Base-by-base conservation (phyloP, 2,113 vertebrate species). In the Saguinus imperator region DNA sequence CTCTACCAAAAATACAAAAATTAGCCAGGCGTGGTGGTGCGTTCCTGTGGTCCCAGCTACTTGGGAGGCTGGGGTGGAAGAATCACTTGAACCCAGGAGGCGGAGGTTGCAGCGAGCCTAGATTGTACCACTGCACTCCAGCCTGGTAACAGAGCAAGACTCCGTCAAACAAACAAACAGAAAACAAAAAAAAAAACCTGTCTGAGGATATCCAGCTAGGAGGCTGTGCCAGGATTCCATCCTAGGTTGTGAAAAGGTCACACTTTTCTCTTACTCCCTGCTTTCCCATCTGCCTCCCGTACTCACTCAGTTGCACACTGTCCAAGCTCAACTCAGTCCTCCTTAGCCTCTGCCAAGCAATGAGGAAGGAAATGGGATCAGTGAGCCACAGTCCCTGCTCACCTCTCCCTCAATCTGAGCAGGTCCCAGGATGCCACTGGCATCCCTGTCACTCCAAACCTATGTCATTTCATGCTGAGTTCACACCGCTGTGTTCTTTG, bases 401-500 rank as follows among this genome's bases (percentile, higher is more conserved):
- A 37, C 17, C 2, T 73, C 61, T 45, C 58, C 85, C 77, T 76
- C 7, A 1, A 23, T 55, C 40, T 29, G 11, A 50, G 73, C 27
- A 57, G 57, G 16, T 61, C 72, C 45, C 3, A 1, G 81, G 75
- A n/a, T 7, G 75, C 76, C n/a, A 0, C 92, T 25, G 77, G 73
- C 29, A 55, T 45, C 40, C 70, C 94, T 76, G 85, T 72, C 89
- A 32, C 40, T 87, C 73, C 55, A 20, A 55, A 76, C 52, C 70
- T 40, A 9, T 73, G 88, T 94, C 50, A 94, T 87, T 94, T 92
- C 93, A 92, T 18, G 50, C 72, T 88, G 85, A 37, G 21, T 82
- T 96, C 81, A 58, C 90, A 72, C 61, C 0, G 5, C 57, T 0
- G 0, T 9, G 16, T 48, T 73, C 92, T 45, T 90, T 73, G 40